Evolutionary conservation across 1,140 invertebrate species (phyloP).

Genomic region (Battus philenor): DNA sequence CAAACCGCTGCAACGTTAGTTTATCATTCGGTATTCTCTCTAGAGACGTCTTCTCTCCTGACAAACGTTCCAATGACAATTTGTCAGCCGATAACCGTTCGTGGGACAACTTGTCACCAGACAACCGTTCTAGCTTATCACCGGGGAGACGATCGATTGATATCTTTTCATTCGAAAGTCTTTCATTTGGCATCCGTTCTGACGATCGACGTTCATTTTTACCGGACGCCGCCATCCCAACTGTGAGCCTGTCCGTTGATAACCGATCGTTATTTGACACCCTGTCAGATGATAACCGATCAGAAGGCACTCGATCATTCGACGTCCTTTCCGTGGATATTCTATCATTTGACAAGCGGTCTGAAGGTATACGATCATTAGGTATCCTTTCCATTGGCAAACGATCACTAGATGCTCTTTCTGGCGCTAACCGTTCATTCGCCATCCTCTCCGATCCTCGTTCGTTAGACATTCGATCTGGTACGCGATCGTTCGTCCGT

Average conservation of each 20-base stretch:
- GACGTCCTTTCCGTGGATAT: slow-evolving; percentile 16
- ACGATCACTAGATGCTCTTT: slow-evolving; percentile 25
- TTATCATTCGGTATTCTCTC: slow-evolving; percentile 28
- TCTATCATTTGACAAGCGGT: slow-evolving; percentile 22
- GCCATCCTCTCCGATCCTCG: slow-evolving; percentile 17
- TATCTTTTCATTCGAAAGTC: slow-evolving; percentile 33
- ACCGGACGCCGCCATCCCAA: slow-evolving; percentile 29
- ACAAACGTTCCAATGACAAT: slow-evolving; percentile 23
- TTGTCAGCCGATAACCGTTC: slow-evolving; percentile 25
- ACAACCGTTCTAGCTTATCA: slow-evolving; percentile 23
- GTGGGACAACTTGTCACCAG: slow-evolving; percentile 20
- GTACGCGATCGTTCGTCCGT: slow-evolving; percentile 21
- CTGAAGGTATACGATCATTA: slow-evolving; percentile 9
- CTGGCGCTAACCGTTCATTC: slow-evolving; percentile 23
- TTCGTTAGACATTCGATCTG: slow-evolving; percentile 24
- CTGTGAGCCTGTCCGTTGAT: slow-evolving; percentile 27
- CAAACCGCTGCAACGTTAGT: slow-evolving; percentile 37
- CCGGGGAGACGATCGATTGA: slow-evolving; percentile 29
- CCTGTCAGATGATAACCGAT: slow-evolving; percentile 32
- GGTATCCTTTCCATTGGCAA: slow-evolving; percentile 22
- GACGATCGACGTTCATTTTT: slow-evolving; percentile 28
- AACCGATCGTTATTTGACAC: slow-evolving; percentile 31
- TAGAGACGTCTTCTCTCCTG: slow-evolving; percentile 20
- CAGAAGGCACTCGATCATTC: slow-evolving; percentile 24
- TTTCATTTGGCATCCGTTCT: slow-evolving; percentile 33